Base-by-base conservation (phyloP, 2,113 vertebrate genomes). In the Halichoerus grypus region DNA sequence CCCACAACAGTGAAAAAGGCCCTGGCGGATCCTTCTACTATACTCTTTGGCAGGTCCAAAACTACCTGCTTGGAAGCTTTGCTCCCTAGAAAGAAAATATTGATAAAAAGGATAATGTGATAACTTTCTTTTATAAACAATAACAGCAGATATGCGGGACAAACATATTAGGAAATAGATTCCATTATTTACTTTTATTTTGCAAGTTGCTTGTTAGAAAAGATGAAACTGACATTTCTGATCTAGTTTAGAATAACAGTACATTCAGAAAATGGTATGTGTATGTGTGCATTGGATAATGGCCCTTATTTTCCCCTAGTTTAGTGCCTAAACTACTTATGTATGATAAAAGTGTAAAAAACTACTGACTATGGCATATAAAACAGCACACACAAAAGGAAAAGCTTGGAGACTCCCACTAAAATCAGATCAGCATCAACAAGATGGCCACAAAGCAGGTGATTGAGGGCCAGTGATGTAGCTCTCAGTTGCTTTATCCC, bases 1-100 rank as follows among this genome's bases (percentile, higher is more conserved):
- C 99, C 98, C 4, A 98, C 21, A 39, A 98, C 92, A 42, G 97
- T 98, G 96, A 98, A 91, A 76, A 96, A 98, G 79, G 98, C 98
- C 97, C 97, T 98, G 71, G 96, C 97, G 26, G 99, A 99, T 51
- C 97, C 98, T 21, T 98, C 26, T 39, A 99, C 96, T 3, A 97
- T 3, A 42, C 96, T 90, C 13, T 12, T 14, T 63, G 99, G 98
- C 76, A 99, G 91, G 21, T 49, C 94, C 79, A 99, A 95, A 82
- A 93, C 71, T 13, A 98, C 24, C 21, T 86, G 24, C 67, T 97
- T 97, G 79, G 98, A 98, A 86, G 9, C 19, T 3, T 4, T 86
- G 11, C 3, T 11, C 1, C 79, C 98, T 99, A 59, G 33, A 96
- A 91, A 91, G 36, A 96, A 97, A 96, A 97, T 4, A 24, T 31